phyloP scores from a whole-genome alignment of 2,797 vertebrate species.

The Sebastes trivittatus region DNA sequence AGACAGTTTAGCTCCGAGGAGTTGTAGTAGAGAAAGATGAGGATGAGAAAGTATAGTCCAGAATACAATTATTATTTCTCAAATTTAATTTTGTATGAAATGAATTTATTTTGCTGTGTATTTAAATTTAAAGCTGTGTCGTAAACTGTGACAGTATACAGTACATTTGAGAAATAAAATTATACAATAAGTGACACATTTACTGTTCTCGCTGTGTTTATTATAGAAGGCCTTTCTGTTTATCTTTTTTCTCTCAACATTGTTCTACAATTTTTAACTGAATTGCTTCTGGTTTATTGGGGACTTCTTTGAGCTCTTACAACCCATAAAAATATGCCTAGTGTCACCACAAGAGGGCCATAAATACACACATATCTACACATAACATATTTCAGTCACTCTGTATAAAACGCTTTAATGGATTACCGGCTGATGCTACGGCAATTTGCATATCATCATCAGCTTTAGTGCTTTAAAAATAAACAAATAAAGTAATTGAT shows the following conservation, averaged over 20 bases:
- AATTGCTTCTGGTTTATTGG: no score
- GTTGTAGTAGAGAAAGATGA: background rate
- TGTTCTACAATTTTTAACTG: background rate
- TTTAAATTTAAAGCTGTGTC: slow-evolving; percentile 67
- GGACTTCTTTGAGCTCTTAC: background rate
- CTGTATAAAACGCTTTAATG: background rate
- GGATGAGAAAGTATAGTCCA: background rate
- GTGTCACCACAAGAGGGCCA: slow-evolving; percentile 47
- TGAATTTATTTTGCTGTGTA: slow-evolving; percentile 64
- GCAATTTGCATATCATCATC: background rate
- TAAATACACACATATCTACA: background rate
- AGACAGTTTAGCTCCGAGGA: background rate
- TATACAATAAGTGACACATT: background rate
- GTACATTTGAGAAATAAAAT: slow-evolving; percentile 74
- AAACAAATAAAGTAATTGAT: background rate
- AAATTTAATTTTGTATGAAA: slow-evolving; percentile 68
- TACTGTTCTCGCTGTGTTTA: background rate
- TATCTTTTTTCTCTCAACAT: background rate
- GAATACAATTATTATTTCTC: slow-evolving; percentile 13
- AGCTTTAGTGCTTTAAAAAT: background rate
- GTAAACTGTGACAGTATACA: slow-evolving; percentile 72
- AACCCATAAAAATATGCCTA: background rate
- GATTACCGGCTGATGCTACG: background rate
- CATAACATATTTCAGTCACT: background rate
- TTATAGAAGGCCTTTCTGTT: background rate